These are phyloP conservation scores for Caenorhabditis macrosperma DNA, from an alignment of 2,888 invertebrate species.

Conservation along the genomic window DNA sequence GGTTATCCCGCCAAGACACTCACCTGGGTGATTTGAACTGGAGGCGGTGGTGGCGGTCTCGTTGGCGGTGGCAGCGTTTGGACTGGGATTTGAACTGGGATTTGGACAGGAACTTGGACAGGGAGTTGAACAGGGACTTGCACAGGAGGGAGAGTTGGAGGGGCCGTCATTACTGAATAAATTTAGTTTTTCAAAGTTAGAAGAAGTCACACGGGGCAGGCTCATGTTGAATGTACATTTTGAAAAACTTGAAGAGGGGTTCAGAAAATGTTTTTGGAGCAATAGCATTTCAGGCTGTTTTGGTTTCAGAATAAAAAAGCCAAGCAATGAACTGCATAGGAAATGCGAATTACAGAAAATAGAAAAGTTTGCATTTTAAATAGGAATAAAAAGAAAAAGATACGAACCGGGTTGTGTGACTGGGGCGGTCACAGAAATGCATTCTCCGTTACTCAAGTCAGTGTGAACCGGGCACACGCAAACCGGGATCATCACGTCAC, in stretches of 20 bases:
- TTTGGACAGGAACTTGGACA: conserved; percentile 47
- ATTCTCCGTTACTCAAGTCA: conserved; percentile 73
- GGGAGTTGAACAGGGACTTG: conserved; percentile 36
- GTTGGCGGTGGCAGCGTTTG: conserved; percentile 52
- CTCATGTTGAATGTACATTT: too few relatives aligned
- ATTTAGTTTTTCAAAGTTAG: neutral
- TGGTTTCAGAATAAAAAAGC: too few relatives aligned
- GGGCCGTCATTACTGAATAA: conserved; percentile 49
- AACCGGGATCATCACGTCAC: conserved; percentile 76
- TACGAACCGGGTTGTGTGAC: conserved; percentile 54
- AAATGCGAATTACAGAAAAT: neutral
- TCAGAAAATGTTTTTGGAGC: too few relatives aligned
- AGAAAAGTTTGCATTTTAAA: too few relatives aligned
- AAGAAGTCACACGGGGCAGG: neutral
- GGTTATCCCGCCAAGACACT: too few relatives aligned
- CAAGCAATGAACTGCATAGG: neutral
- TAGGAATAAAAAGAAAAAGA: neutral
- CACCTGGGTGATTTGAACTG: conserved; percentile 28
- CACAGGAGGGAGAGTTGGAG: conserved; percentile 52
- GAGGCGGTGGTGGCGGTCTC: conserved; percentile 47
- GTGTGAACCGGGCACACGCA: conserved; percentile 79
- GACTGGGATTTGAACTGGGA: conserved; percentile 46
- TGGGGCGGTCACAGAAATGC: conserved; percentile 62
- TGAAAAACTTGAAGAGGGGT: too few relatives aligned
- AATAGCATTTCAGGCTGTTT: too few relatives aligned